Percentiles rank a stretch among this genome's conserved stretches.
Evolutionary conservation across 2,888 invertebrate species (phyloP).

Genomic region (Volucella zonaria): DNA sequence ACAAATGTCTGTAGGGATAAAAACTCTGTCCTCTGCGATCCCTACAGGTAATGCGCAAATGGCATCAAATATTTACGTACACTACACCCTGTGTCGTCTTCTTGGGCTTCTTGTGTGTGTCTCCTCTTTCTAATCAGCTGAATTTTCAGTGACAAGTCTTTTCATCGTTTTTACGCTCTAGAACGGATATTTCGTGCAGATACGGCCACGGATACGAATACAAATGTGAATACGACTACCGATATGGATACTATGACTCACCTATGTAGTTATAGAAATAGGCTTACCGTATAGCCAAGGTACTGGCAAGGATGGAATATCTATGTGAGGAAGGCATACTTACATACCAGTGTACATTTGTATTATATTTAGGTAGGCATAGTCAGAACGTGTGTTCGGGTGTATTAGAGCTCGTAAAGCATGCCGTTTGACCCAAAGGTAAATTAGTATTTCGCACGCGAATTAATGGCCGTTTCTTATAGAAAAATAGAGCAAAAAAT

Average conservation of each 20-base stretch:
- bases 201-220: no score
- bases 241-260: constrained; percentile 17
- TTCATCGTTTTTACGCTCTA: constrained; percentile 7
- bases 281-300: neutral
- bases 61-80: constrained; percentile 30
- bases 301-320: no score
- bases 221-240: no score
- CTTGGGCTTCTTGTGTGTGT: neutral
- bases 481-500: no score
- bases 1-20: neutral
- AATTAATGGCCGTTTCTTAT: constrained; percentile 68
- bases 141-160: constrained; percentile 24
- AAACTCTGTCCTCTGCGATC: constrained; percentile 4
- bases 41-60: constrained; percentile 40
- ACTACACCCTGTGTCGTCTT: neutral
- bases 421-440: constrained; percentile 80
- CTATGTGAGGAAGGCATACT: no score
- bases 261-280: constrained; percentile 13
- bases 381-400: neutral
- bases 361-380: neutral
- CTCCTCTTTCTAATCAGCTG: constrained; percentile 22
- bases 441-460: constrained; percentile 80
- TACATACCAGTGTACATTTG: neutral
- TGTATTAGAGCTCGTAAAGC: constrained; percentile 4
- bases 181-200: constrained; percentile 2